Base-by-base conservation (phyloP, 1,140 invertebrate species). In the Drosophila tristis region DNA sequence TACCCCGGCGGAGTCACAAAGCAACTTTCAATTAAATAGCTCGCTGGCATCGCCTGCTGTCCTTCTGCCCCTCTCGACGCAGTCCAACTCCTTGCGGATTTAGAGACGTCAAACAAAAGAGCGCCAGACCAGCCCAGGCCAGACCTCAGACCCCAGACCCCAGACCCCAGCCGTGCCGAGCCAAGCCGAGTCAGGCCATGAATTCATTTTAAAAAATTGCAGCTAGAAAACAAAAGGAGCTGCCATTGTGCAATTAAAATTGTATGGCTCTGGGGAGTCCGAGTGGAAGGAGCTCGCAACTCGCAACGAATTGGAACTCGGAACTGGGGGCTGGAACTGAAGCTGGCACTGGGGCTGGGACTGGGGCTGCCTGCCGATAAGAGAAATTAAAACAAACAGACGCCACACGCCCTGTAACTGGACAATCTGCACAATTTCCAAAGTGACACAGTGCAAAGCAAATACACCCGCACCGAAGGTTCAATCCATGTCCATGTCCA, bases 1-100 rank as follows among this genome's bases (percentile, higher is more conserved):
- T 47, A 49, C 62, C 79, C 77, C 84, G 71, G 11, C 51, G 84
- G 79, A 89, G 84, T 84, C 84, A 79, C 74, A 87, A 84, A 89
- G 84, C 84, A 87, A 89, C 60, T 89, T 89, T 89, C 84, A 89
- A 89, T 89, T 89, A 89, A 89, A 89, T 89, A 90, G 76, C 84
- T 72, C 35, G 63, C 61, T 67, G 71, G 59, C 56, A 47, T 39
- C 15, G 42, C 31, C 26, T 29, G 5, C 26, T 29, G 5, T 5
- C 47, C 26, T 29, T 29, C 26, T 29, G 5, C 26, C 47, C 15
- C 26, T 47, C 57, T 6, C 20, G 1, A 2, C 20, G 20, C 64
- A 51, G 56, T 60, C 74, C 66, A 68, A 58, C 74, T 80, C 81
- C 81, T 78, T 74, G 56, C 68, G 85, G 84, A 85, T 65, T 89